Percentiles rank a stretch among this genome's conserved stretches.
phyloP scores from a whole-genome alignment of 2,113 vertebrate species.

The Acanthochromis polyacanthus region DNA sequence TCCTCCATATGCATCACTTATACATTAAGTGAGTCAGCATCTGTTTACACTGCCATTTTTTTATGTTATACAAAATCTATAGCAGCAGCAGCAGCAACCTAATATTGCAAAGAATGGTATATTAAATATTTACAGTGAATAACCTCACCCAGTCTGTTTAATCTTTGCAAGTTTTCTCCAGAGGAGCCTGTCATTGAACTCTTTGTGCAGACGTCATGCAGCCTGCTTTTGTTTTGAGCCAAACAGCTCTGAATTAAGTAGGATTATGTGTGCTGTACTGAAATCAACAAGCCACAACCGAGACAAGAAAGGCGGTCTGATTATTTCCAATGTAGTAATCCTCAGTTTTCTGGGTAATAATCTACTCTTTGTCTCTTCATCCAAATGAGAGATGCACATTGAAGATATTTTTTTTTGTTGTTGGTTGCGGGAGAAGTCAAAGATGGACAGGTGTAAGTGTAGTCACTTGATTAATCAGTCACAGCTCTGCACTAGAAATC shows the following conservation, averaged over 20 bases:
- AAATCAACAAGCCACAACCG: slow-evolving; percentile 7
- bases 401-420: background rate
- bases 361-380: slow-evolving; percentile 1
- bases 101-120: background rate
- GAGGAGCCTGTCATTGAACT: background rate
- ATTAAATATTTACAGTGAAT: background rate
- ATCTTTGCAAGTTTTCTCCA: background rate
- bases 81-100: background rate
- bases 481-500: no score
- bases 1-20: slow-evolving; percentile 1
- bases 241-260: slow-evolving; percentile 34
- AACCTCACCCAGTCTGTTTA: background rate
- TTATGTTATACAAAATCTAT: no score
- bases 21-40: background rate
- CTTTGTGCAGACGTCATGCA: background rate
- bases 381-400: background rate
- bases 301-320: slow-evolving; percentile 24
- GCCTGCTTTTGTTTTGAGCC: slow-evolving; percentile 21
- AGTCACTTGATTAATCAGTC: no score
- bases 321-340: slow-evolving; percentile 36
- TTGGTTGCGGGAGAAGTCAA: slow-evolving; percentile 8
- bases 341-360: slow-evolving; percentile 34
- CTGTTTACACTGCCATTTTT: background rate
- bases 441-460: no score
- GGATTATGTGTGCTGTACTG: slow-evolving; percentile 39